Conservation (phyloP, 2,113 vertebrate genomes). For the Corapipo altera region DNA sequence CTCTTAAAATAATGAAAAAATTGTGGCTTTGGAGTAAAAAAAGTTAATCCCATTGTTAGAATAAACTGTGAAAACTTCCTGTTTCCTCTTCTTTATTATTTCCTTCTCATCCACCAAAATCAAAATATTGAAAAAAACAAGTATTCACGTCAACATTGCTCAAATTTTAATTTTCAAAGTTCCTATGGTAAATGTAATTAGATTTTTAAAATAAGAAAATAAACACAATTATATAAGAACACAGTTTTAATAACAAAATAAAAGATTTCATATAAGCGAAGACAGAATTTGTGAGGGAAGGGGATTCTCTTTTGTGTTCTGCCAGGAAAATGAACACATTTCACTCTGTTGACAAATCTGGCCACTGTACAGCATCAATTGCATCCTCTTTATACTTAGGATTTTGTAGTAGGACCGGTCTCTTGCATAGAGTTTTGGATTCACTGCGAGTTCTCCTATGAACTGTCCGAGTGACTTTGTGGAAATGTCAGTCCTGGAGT, state of each 20-base stretch:
- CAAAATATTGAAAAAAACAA: not conserved
- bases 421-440: not conserved
- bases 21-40: not conserved
- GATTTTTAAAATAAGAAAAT: not conserved
- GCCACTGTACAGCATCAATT: not conserved
- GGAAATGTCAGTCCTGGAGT: not conserved
- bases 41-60: not conserved
- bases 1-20: not conserved
- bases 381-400: not conserved
- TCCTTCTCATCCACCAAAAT: not conserved
- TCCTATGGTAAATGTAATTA: not conserved
- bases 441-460: not conserved
- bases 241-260: not conserved
- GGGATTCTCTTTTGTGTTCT: not conserved
- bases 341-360: not conserved
- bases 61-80: not conserved
- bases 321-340: not conserved
- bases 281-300: not conserved
- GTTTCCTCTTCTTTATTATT: not conserved
- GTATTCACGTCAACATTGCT: not conserved
- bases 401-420: not conserved
- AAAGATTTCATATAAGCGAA: not conserved
- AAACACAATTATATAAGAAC: not conserved
- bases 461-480: not conserved
- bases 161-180: not conserved